These are phyloP conservation scores for Phengaris alcon DNA, from an alignment of 2,888 invertebrate genomes.

Conservation along the genomic window DNA sequence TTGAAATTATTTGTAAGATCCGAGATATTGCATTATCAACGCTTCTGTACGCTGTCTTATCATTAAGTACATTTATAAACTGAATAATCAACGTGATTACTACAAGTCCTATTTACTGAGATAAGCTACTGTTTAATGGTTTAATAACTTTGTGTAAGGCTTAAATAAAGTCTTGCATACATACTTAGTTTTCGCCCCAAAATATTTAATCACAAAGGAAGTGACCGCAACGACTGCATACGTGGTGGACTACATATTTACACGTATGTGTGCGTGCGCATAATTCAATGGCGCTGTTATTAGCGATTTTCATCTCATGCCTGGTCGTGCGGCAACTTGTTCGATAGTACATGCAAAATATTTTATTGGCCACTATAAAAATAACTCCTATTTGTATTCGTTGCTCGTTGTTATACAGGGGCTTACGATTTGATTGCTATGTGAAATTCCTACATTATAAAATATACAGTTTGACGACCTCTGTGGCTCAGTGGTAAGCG, in stretches of 20 bases:
- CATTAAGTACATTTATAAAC: constrained; percentile 14
- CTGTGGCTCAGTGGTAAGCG: no score
- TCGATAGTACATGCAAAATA: not conserved
- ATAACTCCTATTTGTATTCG: not conserved
- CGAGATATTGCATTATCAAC: not conserved
- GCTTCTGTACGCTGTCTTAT: constrained; percentile 18
- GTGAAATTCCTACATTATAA: no score
- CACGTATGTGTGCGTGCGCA: not conserved
- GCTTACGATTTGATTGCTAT: not conserved
- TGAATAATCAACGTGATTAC: constrained; percentile 17
- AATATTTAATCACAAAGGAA: no score
- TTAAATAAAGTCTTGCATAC: not conserved
- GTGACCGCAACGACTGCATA: no score
- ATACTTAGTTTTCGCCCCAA: not conserved
- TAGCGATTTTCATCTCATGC: no score
- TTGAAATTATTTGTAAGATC: not conserved
- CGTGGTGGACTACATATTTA: no score
- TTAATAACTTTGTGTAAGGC: constrained; percentile 8
- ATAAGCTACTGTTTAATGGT: constrained; percentile 25
- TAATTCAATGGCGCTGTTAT: no score
- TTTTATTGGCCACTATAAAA: not conserved
- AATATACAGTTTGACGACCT: no score
- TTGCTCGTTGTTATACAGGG: not conserved
- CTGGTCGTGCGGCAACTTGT: no score
- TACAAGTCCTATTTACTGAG: constrained; percentile 4